These are phyloP conservation scores for Sinocyclocheilus grahami DNA, from an alignment of 2,113 vertebrate species.

Conservation along the genomic window DNA sequence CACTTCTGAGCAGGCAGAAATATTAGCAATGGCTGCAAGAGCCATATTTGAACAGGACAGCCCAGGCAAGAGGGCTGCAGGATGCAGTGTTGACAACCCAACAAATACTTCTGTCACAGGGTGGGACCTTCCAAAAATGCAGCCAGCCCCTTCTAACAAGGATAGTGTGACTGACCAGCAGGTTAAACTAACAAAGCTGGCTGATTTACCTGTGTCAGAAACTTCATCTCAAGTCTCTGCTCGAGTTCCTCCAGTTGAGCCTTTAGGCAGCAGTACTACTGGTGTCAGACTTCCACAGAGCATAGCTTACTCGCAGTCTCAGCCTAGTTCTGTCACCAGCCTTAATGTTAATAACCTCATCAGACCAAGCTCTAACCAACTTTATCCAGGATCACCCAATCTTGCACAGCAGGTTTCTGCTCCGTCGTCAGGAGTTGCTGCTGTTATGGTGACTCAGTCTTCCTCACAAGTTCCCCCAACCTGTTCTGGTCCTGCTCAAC, in stretches of 20 bases:
- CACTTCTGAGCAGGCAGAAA: slow-evolving; percentile 90
- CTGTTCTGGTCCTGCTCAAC: slow-evolving; percentile 69
- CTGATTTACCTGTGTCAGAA: slow-evolving; percentile 72
- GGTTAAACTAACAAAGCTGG: slow-evolving; percentile 67
- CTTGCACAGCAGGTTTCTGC: slow-evolving; percentile 80
- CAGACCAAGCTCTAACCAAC: slow-evolving; percentile 81
- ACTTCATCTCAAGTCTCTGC: slow-evolving; percentile 71
- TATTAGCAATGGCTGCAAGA: slow-evolving; percentile 87
- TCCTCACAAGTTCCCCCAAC: slow-evolving; percentile 76
- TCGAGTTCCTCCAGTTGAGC: slow-evolving; percentile 76
- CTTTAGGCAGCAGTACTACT: slow-evolving; percentile 72
- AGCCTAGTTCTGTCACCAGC: slow-evolving; percentile 80
- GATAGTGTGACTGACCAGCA: slow-evolving; percentile 69
- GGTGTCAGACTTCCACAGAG: slow-evolving; percentile 77
- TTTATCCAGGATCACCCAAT: slow-evolving; percentile 81
- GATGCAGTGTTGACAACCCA: slow-evolving; percentile 66
- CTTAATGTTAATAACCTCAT: slow-evolving; percentile 95
- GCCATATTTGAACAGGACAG: slow-evolving; percentile 94
- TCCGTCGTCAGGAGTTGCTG: slow-evolving; percentile 72
- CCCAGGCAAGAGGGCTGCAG: slow-evolving; percentile 76
- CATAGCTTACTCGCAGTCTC: slow-evolving; percentile 77
- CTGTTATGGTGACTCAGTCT: slow-evolving; percentile 75
- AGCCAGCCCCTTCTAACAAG: slow-evolving; percentile 70
- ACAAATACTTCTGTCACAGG: slow-evolving; percentile 69
- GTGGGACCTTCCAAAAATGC: slow-evolving; percentile 73